Evolutionary conservation across 2,797 vertebrate species (phyloP), one percentile per base, ranked within the genome.

Genomic region (Sphaeramia orbicularis): DNA sequence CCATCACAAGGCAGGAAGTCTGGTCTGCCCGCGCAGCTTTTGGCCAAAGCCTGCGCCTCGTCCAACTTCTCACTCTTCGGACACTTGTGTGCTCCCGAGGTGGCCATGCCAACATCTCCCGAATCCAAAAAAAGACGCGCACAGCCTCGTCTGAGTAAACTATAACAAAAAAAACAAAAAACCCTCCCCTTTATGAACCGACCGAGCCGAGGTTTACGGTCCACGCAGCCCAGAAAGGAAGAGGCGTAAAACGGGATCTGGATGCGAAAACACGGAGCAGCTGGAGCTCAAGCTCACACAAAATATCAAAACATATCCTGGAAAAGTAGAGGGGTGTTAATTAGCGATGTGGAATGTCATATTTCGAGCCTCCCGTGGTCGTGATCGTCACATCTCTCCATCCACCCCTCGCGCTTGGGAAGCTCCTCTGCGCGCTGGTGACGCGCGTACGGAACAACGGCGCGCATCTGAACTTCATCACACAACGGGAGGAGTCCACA

Each of bases 1-100:
- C 97, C 97, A 76, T 98, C 97, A 79, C 98, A 99, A 62, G 97
- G 98, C 86, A 99, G 95, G 91, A 99, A 99, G 94, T 99, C 97
- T 68, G 97, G 97, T 95, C 97, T 94, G 76, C 97, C 97, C 4
- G 97, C 97, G 89, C 97, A 99, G 94, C 95, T 99, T 90, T 89
- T 95, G 81, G 98, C 98, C 93, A 99, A 83, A 88, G 97, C 97
- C 93, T 99, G 98, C 74, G 98, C 98, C 91, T 99, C 97, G 89
- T 99, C 97, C 94, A 98, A 95, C 94, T 99, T 99, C 91, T 96
- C 96, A 79, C 94, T 98, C 93, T 97, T 97, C 86, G 91, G 90
- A 71, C 90, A 93, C 93, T 93, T 94, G 53, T 86, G 89, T 53
- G 89, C 92, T 84, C 93, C 89, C 19, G 92, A 79, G 68, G 92